Conservation (phyloP, 2,797 vertebrate genomes). For the Triplophysa yarkandensis region DNA sequence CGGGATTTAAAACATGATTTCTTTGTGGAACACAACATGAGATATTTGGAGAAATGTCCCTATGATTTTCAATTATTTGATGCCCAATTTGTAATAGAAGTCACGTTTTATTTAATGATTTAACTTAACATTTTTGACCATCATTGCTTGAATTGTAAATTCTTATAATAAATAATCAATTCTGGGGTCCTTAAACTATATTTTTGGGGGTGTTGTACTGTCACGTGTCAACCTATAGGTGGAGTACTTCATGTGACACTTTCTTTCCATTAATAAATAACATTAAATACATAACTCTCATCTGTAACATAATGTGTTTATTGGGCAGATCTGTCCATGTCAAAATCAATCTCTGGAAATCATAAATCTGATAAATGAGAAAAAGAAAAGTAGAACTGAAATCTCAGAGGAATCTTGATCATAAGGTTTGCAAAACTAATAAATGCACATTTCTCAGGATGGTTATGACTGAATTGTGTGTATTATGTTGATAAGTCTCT, state of each 20-base stretch:
- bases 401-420: neutral
- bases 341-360: neutral
- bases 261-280: too few relatives aligned
- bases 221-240: neutral
- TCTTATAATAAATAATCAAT: too few relatives aligned
- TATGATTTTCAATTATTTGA: too few relatives aligned
- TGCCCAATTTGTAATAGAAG: too few relatives aligned
- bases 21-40: too few relatives aligned
- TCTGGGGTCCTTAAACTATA: too few relatives aligned
- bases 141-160: too few relatives aligned
- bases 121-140: too few relatives aligned
- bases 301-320: neutral
- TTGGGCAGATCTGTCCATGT: neutral
- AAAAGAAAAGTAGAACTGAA: neutral
- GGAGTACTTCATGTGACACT: conserved; percentile 7
- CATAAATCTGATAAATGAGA: neutral
- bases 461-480: neutral
- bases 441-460: neutral
- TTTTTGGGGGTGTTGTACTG: neutral
- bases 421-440: neutral
- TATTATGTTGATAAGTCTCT: conserved; percentile 8
- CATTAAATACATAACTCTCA: too few relatives aligned
- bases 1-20: too few relatives aligned
- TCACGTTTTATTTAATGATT: too few relatives aligned
- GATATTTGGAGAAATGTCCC: too few relatives aligned